Percentiles rank a stretch among this genome's conserved stretches.
phyloP scores from a whole-genome alignment of 2,888 invertebrate species.

The Galerucella pusilla region DNA sequence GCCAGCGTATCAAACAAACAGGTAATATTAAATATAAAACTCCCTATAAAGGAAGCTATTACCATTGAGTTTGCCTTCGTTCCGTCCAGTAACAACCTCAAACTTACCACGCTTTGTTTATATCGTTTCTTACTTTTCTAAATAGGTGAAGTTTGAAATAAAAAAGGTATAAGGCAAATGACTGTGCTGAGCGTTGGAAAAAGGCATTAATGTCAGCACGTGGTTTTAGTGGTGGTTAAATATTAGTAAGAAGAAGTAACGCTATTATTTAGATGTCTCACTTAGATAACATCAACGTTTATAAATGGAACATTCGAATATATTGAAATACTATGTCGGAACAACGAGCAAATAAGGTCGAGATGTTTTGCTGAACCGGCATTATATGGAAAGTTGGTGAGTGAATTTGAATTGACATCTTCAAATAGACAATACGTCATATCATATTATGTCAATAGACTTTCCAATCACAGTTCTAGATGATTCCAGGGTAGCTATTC shows the following conservation, averaged over 20 bases:
- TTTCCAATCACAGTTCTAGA: too few species aligned
- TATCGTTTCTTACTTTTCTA: conserved; percentile 35
- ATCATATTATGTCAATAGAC: too few species aligned
- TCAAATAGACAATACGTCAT: too few species aligned
- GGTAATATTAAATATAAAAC: conserved; percentile 35
- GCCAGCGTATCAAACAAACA: conserved; percentile 27
- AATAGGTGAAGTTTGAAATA: conserved; percentile 34
- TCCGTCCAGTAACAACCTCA: conserved; percentile 26
- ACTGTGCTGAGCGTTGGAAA: conserved; percentile 20
- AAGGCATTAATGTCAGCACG: conserved; percentile 2
- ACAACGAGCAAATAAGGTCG: too few species aligned
- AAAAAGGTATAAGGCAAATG: conserved; percentile 34
- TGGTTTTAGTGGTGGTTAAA: not conserved
- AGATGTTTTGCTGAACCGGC: too few species aligned
- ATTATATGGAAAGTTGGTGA: too few species aligned
- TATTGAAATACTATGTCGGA: too few species aligned
- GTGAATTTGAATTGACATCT: too few species aligned
- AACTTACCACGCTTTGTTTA: conserved; percentile 35
- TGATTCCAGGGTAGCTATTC: too few species aligned
- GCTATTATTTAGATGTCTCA: too few species aligned
- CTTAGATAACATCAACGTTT: too few species aligned
- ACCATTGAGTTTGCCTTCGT: conserved; percentile 28
- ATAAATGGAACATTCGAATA: too few species aligned
- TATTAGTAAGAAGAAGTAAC: not conserved
- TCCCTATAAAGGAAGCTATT: conserved; percentile 40